Base-by-base conservation (phyloP, 2,888 invertebrate genomes). In the Calameuta idolon region DNA sequence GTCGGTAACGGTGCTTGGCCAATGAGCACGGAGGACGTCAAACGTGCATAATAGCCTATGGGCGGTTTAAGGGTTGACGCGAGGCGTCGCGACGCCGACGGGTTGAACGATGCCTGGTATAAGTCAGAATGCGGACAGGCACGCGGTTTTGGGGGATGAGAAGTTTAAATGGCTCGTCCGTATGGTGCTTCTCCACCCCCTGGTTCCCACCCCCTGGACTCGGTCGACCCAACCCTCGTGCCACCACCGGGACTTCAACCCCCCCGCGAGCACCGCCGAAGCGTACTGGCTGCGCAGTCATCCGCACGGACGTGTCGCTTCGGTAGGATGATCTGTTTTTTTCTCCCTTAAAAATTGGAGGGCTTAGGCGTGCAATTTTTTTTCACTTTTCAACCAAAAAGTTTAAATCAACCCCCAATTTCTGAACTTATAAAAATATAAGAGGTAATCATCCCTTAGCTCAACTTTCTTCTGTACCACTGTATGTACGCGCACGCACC, bases 101-200 rank as follows among this genome's bases (percentile, higher is more conserved):
- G 89, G 87, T 85, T 91, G 91, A 91, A 89, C 90, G 90, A 91
- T 91, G 90, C 88, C 85, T 83, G 86, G 90, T 89, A 91, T 91
- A 91, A 91, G 91, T 91, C 91, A 91, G 90, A 91, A 90, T 91
- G 91, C 91, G 91, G 91, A 91, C 91, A 90, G 90, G 84, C 90
- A 87, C 89, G 90, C 82, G 89, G 90, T 90, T 89, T 85, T 82
- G 85, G 88, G 89, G 90, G 88, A 89, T 90, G 91, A 90, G 89
- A 90, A 91, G 90, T 91, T 91, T 91, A 91, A 91, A 91, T 91
- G 91, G 91, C 91, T 90, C 89, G 90, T 88, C 91, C 91, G 91
- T 91, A 91, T 91, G 91, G 90, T 87, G 90, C 90, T 87, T 85
- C 87, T 86, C 87, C 81, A 81, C 79, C 85, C 84, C 79, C 78